phyloP scores from a whole-genome alignment of 2,797 vertebrate species.

The Xyrichtys novacula region DNA sequence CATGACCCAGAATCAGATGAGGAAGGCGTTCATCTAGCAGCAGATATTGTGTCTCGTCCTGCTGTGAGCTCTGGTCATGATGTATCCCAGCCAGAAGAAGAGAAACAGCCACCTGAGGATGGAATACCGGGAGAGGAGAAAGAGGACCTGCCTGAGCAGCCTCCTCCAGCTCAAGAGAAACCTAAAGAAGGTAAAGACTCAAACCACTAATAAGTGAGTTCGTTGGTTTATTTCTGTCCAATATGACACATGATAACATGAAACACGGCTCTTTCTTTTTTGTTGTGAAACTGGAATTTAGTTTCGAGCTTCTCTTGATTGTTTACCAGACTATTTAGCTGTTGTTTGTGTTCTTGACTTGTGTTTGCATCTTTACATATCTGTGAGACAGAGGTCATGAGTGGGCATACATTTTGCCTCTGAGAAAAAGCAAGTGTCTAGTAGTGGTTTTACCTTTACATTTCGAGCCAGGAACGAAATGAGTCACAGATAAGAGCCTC shows the following conservation, averaged over 20 bases:
- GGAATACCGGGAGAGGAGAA: constrained; percentile 74
- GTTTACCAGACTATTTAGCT: neutral
- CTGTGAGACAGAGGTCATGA: neutral
- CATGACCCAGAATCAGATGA: constrained; percentile 82
- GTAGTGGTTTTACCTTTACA: neutral
- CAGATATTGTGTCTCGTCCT: constrained; percentile 83
- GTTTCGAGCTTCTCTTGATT: neutral
- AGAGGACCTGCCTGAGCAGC: constrained; percentile 83
- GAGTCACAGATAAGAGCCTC: neutral
- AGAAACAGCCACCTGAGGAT: constrained; percentile 41
- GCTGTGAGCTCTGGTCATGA: constrained; percentile 58
- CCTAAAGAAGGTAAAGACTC: constrained; percentile 75
- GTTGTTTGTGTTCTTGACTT: constrained; percentile 7
- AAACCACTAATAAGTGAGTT: neutral
- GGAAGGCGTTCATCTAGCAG: constrained; percentile 82
- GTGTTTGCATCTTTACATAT: neutral
- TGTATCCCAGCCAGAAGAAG: constrained; percentile 52
- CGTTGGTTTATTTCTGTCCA: neutral
- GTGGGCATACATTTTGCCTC: neutral
- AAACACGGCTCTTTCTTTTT: neutral
- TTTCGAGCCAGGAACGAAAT: neutral
- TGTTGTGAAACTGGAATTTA: accelerated
- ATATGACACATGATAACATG: neutral
- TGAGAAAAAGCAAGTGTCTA: neutral
- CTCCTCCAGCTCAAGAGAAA: constrained; percentile 70